Conservation (phyloP, 2,113 vertebrate genomes). For the Cryptoleucopteryx plumbea region DNA sequence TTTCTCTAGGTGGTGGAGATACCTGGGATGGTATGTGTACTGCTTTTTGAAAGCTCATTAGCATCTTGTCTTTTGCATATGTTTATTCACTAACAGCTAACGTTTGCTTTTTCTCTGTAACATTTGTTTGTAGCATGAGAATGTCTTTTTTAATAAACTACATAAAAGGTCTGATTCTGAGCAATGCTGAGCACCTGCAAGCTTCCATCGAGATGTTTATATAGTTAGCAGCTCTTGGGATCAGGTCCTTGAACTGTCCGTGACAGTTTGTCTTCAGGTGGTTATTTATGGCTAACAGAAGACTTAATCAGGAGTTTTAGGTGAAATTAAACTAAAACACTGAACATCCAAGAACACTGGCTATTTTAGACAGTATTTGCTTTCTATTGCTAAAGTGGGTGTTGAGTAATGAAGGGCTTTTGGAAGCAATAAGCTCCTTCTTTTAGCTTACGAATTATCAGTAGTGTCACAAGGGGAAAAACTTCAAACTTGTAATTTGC, state of each 20-base stretch:
- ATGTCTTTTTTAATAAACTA: constrained; percentile 66
- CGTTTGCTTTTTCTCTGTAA: constrained; percentile 71
- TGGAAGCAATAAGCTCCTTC: background rate
- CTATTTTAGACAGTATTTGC: background rate
- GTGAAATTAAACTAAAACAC: background rate
- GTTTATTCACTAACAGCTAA: constrained; percentile 63
- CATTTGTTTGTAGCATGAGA: constrained; percentile 70
- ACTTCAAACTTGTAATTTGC: background rate
- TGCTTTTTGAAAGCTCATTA: constrained; percentile 61
- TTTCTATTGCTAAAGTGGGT: background rate
- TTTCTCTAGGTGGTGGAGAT: constrained; percentile 85
- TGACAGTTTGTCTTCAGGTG: background rate
- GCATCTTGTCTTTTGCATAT: constrained; percentile 47
- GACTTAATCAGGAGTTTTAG: background rate
- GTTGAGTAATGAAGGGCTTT: background rate
- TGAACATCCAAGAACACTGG: background rate
- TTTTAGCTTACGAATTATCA: background rate
- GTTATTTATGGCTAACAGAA: background rate
- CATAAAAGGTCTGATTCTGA: constrained; percentile 57
- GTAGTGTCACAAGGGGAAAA: background rate
- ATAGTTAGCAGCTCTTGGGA: background rate
- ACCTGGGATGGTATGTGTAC: constrained; percentile 89
- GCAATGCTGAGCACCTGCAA: constrained; percentile 51
- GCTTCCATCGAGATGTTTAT: background rate
- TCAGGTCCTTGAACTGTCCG: background rate